A percentile compares a stretch with the other conserved stretches of the same genome.
Conservation (phyloP, 2,113 vertebrate genomes). For the Tachuris rubrigastra region DNA sequence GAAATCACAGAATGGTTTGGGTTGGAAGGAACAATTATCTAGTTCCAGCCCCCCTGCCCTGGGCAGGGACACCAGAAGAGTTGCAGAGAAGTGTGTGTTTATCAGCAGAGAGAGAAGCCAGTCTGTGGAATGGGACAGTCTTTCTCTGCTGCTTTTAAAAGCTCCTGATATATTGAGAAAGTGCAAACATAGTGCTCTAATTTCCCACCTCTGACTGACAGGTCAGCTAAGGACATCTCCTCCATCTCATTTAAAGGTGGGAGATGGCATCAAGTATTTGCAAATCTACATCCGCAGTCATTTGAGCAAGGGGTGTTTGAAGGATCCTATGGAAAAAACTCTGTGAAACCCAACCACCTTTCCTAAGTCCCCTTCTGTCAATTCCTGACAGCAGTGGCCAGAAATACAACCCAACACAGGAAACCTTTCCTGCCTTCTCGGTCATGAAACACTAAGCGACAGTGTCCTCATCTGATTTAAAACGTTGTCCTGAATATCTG, state of each 20-base stretch:
- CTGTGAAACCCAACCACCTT: background rate
- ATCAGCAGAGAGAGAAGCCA: background rate
- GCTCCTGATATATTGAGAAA: background rate
- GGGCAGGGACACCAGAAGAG: background rate
- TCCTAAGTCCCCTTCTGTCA: background rate
- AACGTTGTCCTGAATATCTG: background rate
- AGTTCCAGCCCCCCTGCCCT: background rate
- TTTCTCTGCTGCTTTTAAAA: background rate
- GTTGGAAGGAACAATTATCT: background rate
- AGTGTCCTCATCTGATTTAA: background rate
- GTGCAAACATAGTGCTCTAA: background rate
- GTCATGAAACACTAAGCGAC: background rate
- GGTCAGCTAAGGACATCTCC: constrained; percentile 36
- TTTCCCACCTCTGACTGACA: background rate
- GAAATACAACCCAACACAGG: background rate
- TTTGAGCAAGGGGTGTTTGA: background rate
- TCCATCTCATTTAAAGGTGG: background rate
- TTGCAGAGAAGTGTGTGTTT: background rate
- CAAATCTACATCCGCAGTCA: background rate
- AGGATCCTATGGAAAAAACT: background rate
- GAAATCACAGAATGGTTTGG: background rate
- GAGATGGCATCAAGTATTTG: background rate
- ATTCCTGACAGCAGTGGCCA: background rate
- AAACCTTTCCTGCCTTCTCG: background rate
- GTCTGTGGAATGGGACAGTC: background rate